Evolutionary conservation across 2,113 vertebrate genomes (phyloP).

Genomic region (Nerophis lumbriciformis): DNA sequence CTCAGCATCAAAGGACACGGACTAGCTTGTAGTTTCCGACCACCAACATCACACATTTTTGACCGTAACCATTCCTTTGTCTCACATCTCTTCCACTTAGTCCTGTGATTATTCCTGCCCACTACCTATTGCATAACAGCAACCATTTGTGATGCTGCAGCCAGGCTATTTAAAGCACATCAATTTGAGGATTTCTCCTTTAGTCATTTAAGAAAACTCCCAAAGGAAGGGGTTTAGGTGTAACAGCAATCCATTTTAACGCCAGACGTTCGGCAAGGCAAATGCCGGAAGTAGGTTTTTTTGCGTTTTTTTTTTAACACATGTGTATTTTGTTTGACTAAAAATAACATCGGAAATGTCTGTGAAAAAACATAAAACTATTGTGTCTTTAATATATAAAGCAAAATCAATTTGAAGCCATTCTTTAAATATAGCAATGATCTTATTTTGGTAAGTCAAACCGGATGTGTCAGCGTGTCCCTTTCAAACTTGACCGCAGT

Average conservation of each 20-base stretch:
- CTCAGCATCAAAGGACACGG: slow-evolving; percentile 23
- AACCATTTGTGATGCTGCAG: slow-evolving; percentile 13
- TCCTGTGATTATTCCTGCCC: slow-evolving; percentile 1
- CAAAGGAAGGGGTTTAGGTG: slow-evolving; percentile 44
- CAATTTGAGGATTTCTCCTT: slow-evolving; percentile 18
- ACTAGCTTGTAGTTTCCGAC: slow-evolving; percentile 10
- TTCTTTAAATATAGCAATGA: rapidly evolving
- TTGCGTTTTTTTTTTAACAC: neutral
- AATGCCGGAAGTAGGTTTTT: slow-evolving; percentile 3
- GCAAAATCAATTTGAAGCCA: too few relatives aligned
- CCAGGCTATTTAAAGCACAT: slow-evolving; percentile 47
- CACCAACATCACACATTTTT: neutral
- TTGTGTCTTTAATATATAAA: too few relatives aligned
- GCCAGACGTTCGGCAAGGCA: neutral
- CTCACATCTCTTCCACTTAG: neutral
- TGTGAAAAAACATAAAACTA: too few relatives aligned
- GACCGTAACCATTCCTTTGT: neutral
- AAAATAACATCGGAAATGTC: neutral
- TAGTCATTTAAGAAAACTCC: slow-evolving; percentile 27
- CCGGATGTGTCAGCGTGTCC: neutral
- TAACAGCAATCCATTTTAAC: slow-evolving; percentile 6
- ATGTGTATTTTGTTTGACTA: neutral
- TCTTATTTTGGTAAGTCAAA: slow-evolving; percentile 38
- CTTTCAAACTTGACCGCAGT: neutral
- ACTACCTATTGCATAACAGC: neutral